Conservation (phyloP, 2,113 vertebrate species). For the Regulus satrapa region DNA sequence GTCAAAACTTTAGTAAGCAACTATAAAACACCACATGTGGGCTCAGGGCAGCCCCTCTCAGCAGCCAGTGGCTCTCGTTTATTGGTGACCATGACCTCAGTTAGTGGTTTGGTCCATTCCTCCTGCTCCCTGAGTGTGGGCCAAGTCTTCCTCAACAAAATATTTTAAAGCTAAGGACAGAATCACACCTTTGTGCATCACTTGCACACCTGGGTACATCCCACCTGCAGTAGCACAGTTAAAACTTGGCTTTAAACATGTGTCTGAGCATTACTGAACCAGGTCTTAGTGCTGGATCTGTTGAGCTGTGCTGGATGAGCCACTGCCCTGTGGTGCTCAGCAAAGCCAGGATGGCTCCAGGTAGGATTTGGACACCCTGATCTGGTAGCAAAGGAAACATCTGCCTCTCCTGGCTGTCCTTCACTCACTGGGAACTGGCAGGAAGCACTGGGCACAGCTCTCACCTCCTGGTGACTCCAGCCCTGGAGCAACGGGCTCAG, state of each 20-base stretch:
- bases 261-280: background rate
- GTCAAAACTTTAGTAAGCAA: background rate
- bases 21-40: background rate
- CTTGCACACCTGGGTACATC: background rate
- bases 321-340: background rate
- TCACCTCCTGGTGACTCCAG: fast-evolving
- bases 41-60: background rate
- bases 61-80: background rate
- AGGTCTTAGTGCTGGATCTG: background rate
- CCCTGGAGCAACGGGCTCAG: fast-evolving
- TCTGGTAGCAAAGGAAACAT: background rate
- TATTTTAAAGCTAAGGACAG: background rate
- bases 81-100: background rate
- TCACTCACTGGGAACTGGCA: background rate
- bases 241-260: background rate
- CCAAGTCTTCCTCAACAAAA: background rate
- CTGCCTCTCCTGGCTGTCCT: background rate
- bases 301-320: background rate
- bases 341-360: background rate
- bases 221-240: background rate
- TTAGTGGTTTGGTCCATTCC: background rate
- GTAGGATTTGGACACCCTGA: background rate
- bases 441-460: background rate
- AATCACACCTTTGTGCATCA: background rate
- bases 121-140: background rate